Evolutionary conservation across 2,797 vertebrate genomes (phyloP).

Genomic region (Eurystomus glaucurus): DNA sequence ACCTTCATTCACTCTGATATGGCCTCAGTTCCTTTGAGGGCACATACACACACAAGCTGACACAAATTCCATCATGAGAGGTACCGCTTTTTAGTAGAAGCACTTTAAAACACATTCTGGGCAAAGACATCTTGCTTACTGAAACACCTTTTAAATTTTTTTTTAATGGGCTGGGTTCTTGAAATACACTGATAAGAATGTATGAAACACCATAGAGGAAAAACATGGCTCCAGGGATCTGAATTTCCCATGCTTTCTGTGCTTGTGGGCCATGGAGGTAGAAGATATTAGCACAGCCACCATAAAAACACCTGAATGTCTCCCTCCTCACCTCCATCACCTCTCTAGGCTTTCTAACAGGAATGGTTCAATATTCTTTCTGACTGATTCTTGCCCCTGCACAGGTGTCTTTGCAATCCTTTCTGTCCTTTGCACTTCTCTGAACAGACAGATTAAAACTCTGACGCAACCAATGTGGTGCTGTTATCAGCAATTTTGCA

Average conservation of each 20-base stretch:
- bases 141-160: not conserved
- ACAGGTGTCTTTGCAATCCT: not conserved
- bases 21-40: not conserved
- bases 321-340: not conserved
- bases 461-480: not conserved
- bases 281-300: not conserved
- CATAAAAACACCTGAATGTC: not conserved
- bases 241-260: not conserved
- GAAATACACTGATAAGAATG: not conserved
- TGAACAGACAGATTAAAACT: not conserved
- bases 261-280: not conserved
- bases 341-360: not conserved
- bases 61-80: not conserved
- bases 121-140: not conserved
- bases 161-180: not conserved
- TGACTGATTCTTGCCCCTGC: not conserved
- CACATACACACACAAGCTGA: rapidly evolving
- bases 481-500: not conserved
- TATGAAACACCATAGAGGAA: not conserved
- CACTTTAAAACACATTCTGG: not conserved
- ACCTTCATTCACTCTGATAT: not conserved
- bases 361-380: not conserved
- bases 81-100: not conserved
- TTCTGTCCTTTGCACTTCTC: not conserved
- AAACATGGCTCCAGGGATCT: rapidly evolving